These are phyloP conservation scores for Meriones unguiculatus DNA, from an alignment of 2,113 vertebrate species.

Conservation along the genomic window DNA sequence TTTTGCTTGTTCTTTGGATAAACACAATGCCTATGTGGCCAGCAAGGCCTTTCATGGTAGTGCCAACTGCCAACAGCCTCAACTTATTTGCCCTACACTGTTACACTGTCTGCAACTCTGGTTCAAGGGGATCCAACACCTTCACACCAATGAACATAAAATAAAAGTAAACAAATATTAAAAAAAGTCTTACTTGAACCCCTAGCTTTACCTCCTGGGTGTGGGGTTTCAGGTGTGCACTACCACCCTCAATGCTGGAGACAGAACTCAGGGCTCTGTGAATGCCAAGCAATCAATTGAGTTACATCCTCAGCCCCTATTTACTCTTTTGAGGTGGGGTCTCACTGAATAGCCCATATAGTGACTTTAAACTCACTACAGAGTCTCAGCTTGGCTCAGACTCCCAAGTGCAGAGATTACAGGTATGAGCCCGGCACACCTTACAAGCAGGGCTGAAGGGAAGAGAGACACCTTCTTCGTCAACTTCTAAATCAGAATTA, in stretches of 20 bases:
- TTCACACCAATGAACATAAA: too few relatives aligned
- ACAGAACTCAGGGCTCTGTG: background rate
- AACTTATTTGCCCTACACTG: too few relatives aligned
- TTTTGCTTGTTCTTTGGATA: background rate
- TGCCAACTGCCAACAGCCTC: background rate
- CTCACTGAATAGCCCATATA: background rate
- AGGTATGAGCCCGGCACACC: background rate
- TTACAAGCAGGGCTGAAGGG: background rate
- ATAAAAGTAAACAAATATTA: too few relatives aligned
- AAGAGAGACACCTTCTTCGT: background rate
- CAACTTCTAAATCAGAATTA: background rate
- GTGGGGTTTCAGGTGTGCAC: background rate
- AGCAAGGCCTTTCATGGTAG: background rate
- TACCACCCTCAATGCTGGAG: background rate
- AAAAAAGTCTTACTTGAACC: background rate
- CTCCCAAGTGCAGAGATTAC: background rate
- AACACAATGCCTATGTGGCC: background rate
- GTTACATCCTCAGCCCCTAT: background rate
- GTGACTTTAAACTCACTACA: background rate
- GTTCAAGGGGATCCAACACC: too few relatives aligned
- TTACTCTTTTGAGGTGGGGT: background rate
- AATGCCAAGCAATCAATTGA: background rate
- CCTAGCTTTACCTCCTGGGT: too few relatives aligned
- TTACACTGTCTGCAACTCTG: too few relatives aligned
- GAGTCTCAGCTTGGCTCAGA: background rate